These are phyloP conservation scores for Hirudinaria manillensis DNA, from an alignment of 2,888 invertebrate genomes.

Conservation along the genomic window DNA sequence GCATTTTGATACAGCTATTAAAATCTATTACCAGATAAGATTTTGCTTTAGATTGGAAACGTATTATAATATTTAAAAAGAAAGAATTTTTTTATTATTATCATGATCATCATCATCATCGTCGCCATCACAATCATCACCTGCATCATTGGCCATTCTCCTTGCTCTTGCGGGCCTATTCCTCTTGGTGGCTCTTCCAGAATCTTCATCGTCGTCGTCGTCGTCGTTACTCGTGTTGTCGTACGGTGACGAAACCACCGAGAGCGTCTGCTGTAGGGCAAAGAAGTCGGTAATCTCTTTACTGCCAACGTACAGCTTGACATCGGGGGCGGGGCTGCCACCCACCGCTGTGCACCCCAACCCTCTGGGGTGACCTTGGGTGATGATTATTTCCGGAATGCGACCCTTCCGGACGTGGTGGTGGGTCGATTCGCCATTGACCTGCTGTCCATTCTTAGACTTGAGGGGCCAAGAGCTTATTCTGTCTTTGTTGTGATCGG, in stretches of 20 bases:
- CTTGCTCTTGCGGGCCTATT: neutral
- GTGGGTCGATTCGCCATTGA: too few species aligned
- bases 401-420: too few species aligned
- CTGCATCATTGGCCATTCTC: neutral
- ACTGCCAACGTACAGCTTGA: neutral
- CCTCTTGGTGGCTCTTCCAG: too few species aligned
- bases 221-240: too few species aligned
- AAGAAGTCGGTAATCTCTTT: conserved; percentile 7
- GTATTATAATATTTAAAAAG: neutral
- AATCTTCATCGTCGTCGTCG: too few species aligned
- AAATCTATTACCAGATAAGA: neutral
- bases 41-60: neutral
- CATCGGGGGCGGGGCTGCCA: neutral
- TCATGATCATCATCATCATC: conserved; percentile 21
- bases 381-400: neutral
- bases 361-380: neutral
- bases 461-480: too few species aligned
- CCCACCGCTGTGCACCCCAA: neutral
- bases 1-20: neutral
- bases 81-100: neutral
- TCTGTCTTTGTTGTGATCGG: neutral
- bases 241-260: neutral
- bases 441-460: too few species aligned
- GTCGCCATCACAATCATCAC: conserved; percentile 19
- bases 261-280: neutral